A percentile compares a stretch with the other conserved stretches of the same genome.
phyloP scores from a whole-genome alignment of 2,113 vertebrate genomes.

The Platysternon megacephalum region DNA sequence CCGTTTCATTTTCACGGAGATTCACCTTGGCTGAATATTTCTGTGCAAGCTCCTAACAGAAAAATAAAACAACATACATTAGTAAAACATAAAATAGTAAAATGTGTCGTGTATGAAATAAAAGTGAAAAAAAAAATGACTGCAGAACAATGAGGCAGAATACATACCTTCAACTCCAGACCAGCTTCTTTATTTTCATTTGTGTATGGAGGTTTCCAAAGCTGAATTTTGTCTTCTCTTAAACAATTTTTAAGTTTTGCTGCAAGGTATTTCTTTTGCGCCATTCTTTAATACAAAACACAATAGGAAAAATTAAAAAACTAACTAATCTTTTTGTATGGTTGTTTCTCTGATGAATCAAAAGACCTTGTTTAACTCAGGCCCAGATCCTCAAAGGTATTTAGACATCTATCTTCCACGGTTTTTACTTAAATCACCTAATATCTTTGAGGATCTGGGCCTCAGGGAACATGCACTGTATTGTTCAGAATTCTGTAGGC shows the following conservation, averaged over 20 bases:
- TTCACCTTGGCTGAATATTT: constrained; percentile 83
- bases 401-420: background rate
- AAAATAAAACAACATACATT: background rate
- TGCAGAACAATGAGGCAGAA: background rate
- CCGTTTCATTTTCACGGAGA: constrained; percentile 78
- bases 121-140: background rate
- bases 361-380: background rate
- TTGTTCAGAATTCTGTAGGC: background rate
- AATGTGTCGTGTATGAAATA: background rate
- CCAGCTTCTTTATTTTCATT: constrained; percentile 80
- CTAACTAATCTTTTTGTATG: background rate
- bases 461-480: background rate
- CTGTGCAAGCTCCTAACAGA: constrained; percentile 84
- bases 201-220: constrained; percentile 93
- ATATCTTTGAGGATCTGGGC: background rate
- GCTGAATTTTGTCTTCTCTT: constrained; percentile 89
- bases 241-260: constrained; percentile 88
- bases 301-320: background rate
- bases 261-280: constrained; percentile 86
- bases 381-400: background rate
- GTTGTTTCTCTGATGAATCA: background rate
- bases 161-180: constrained; percentile 83
- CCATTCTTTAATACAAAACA: constrained; percentile 81
- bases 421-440: background rate
- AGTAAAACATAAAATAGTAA: background rate